Base-by-base conservation (phyloP, 2,888 invertebrate species). In the Dendrolimus pini region DNA sequence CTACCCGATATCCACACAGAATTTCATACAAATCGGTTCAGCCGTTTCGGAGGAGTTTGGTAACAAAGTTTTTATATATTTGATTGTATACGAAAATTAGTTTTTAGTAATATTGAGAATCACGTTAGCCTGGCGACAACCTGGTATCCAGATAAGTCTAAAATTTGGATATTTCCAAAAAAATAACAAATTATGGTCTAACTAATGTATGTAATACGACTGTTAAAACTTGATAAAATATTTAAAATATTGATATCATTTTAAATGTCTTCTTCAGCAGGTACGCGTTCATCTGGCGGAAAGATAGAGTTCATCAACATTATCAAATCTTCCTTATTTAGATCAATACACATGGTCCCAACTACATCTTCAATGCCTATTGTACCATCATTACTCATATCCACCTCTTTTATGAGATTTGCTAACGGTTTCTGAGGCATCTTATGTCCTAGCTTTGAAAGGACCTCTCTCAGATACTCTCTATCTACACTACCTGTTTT, bases 281-380 rank as follows among this genome's bases (percentile, higher is more conserved):
- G 58, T 7, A 58, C 56, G 7, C 55, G 53, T 54, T 65, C 66
- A 9, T 65, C 70, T 14, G 78, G 30, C 30, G 30, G 75, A 62
- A 72, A 70, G 13, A 85, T 60, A 9, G 78, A 62, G 41, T 68
- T 74, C 63, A 66, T 70, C 1, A 89, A 66, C 77, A 85, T 74
- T 58, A 74, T 60, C 57, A 89, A 65, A 64, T 89, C 89, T 55
- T 89, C 89, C 63, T 64, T 77, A 61, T 85, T 88, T 58, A 89
- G 73, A 68, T 89, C 89, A 52, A 89, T 81, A 57, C 85, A 81
- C 78, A 89, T 80, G 10, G 89, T 88, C n/a, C 85, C 89, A 7
- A 89, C 78, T 7, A 87, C 78, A 61, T 89, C 89, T 60, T 89
- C 89, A 54, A 89, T 71, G 30, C 86, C 86, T 59, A 89, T 78